phyloP scores from a whole-genome alignment of 2,888 invertebrate species.

The Pandemis cinnamomeana region DNA sequence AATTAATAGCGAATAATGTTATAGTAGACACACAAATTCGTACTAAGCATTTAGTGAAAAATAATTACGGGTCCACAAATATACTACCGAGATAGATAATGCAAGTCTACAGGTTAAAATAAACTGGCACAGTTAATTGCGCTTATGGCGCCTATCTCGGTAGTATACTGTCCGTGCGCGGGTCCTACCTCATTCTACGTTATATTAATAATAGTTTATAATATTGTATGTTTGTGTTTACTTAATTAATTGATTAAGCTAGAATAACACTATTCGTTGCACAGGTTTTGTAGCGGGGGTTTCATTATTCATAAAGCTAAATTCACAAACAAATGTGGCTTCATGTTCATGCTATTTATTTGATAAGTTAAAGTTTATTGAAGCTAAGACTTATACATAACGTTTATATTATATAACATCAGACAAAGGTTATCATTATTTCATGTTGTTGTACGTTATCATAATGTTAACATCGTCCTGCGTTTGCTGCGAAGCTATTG shows the following conservation, averaged over 20 bases:
- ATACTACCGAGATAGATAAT: too few species aligned
- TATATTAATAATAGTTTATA: not conserved
- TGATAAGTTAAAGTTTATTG: not conserved
- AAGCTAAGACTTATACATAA: not conserved
- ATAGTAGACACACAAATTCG: not conserved
- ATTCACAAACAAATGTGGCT: too few species aligned
- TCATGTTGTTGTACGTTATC: conserved; percentile 12
- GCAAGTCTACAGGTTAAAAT: not conserved
- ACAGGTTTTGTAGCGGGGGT: not conserved
- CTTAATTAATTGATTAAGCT: conserved; percentile 38
- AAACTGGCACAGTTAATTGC: not conserved
- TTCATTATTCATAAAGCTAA: too few species aligned
- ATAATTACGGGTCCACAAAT: not conserved
- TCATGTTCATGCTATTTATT: not conserved
- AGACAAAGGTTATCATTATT: conserved; percentile 30
- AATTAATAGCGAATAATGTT: not conserved
- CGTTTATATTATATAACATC: not conserved
- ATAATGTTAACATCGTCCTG: conserved; percentile 18
- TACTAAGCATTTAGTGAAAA: not conserved
- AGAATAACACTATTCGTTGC: not conserved
- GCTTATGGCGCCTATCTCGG: not conserved
- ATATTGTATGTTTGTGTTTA: conserved; percentile 28
- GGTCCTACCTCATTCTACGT: conserved; percentile 36
- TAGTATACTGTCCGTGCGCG: not conserved
- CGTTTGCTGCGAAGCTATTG: conserved; percentile 9